Base-by-base conservation (phyloP, 2,888 invertebrate species). In the Cheilosia scutellata region DNA sequence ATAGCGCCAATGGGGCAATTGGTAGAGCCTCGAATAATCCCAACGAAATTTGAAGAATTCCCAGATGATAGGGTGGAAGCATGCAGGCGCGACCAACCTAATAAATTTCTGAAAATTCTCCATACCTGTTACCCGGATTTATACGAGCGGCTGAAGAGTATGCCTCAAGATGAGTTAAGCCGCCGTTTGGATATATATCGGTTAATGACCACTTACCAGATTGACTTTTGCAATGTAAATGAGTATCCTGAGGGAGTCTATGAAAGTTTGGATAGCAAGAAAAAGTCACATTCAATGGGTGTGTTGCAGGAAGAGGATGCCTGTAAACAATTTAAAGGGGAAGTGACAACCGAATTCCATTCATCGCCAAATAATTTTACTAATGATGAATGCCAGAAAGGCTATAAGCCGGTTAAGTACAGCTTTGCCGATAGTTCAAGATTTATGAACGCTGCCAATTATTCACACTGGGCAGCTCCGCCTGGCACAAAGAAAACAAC, bases 181-280 rank as follows among this genome's bases (percentile, higher is more conserved):
- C 92, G 93, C 11, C 91, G 93, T 42, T 92, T 94, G 37, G 94
- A 95, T 83, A 90, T 90, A 4, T 94, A 95, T 88, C 92, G 94
- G 31, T 89, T 94, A 87, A 92, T 92, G 51, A 93, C 94, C 5
- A 95, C 94, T 0, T 95, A 95, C 89, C 94, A 94, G 90, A 92
- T 93, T 4, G 95, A 95, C 88, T 95, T 90, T 88, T 92, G 94
- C 20, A 88, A 89, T 40, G 88, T 91, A 40, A 90, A 90, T 33
- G 92, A 92, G 72, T 91, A 91, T 87, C 91, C 91, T 0, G 89
- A 90, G 42, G 91, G 91, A 4, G 88, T 91, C 0, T 92, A 92
- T 57, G 89, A 91, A 37, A 90, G 90, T 58, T 87, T 90, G 27
- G 89, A 72, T 71, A 86, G 9, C 89, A 89, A 70, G 89, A 90